Evolutionary conservation across 2,888 invertebrate species (phyloP).

Genomic region (Dichetophora obliterata): DNA sequence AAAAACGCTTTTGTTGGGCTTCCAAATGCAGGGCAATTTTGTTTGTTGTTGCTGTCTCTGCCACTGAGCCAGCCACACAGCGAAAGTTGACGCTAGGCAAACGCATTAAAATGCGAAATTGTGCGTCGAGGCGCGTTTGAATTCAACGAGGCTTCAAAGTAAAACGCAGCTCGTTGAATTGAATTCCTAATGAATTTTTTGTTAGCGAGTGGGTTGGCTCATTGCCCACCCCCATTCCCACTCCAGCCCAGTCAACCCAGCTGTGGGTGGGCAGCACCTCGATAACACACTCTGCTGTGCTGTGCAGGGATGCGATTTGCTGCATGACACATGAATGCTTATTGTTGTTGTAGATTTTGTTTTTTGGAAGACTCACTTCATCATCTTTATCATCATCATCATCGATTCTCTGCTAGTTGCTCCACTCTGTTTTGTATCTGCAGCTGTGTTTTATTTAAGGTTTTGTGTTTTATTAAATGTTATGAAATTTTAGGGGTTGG

Average conservation of each 20-base stretch:
- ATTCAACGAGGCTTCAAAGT: conserved; percentile 25
- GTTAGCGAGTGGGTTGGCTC: not conserved
- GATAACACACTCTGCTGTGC: not conserved
- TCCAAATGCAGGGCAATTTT: conserved; percentile 10
- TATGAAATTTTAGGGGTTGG: conserved; percentile 20
- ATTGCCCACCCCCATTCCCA: not conserved
- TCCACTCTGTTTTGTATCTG: not conserved
- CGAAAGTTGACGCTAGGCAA: conserved; percentile 2
- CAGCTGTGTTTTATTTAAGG: not conserved
- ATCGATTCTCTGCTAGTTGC: not conserved
- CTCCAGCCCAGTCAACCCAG: not conserved
- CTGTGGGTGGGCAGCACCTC: not conserved
- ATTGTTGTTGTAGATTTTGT: not conserved
- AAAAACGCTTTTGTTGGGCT: not conserved
- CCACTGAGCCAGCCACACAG: not conserved
- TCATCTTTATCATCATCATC: not conserved
- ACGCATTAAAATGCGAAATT: conserved; percentile 36
- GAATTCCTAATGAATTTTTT: conserved; percentile 19
- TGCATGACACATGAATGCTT: conserved; percentile 18
- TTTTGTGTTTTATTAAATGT: conserved; percentile 21
- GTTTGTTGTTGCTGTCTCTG: not conserved
- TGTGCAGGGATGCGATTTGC: conserved; percentile 14
- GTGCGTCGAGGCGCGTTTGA: conserved; percentile 20
- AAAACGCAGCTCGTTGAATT: conserved; percentile 11
- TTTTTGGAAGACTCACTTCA: not conserved